Evolutionary conservation across 2,113 vertebrate species (phyloP).

Genomic region (Marmota monax): DNA sequence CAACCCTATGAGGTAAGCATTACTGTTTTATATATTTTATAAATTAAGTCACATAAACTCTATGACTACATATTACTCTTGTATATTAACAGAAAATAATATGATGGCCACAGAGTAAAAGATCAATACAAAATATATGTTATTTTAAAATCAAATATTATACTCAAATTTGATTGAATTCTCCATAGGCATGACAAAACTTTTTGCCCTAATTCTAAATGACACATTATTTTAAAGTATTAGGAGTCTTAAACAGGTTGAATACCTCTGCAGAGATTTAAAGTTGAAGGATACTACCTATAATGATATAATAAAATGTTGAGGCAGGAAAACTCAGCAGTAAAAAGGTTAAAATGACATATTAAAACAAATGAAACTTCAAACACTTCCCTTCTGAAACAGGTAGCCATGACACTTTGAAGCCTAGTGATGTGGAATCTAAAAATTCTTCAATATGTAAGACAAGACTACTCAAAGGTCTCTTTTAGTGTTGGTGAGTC

Average conservation of each 20-base stretch:
- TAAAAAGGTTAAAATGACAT: not conserved
- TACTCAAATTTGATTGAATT: not conserved
- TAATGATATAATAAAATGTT: not conserved
- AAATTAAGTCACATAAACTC: not conserved
- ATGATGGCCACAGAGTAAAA: not conserved
- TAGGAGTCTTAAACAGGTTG: not conserved
- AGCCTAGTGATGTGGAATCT: not conserved
- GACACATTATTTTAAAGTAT: constrained; percentile 20
- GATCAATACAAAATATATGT: not conserved
- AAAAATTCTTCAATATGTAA: not conserved
- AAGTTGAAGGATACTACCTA: not conserved
- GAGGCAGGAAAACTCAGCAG: not conserved
- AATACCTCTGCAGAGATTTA: constrained; percentile 6
- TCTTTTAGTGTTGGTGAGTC: not conserved
- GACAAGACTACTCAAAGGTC: not conserved
- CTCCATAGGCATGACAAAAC: not conserved
- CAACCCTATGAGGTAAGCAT: not conserved
- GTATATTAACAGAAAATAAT: not conserved
- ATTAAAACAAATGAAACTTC: constrained; percentile 29
- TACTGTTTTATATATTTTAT: not conserved
- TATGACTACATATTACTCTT: not conserved
- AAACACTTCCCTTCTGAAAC: not conserved
- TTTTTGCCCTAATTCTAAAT: not conserved
- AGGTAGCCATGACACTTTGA: not conserved
- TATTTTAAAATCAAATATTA: not conserved